Evolutionary conservation across 2,888 invertebrate genomes (phyloP), one percentile per base, ranked within the genome.

Genomic region (Eupithecia subfuscata): DNA sequence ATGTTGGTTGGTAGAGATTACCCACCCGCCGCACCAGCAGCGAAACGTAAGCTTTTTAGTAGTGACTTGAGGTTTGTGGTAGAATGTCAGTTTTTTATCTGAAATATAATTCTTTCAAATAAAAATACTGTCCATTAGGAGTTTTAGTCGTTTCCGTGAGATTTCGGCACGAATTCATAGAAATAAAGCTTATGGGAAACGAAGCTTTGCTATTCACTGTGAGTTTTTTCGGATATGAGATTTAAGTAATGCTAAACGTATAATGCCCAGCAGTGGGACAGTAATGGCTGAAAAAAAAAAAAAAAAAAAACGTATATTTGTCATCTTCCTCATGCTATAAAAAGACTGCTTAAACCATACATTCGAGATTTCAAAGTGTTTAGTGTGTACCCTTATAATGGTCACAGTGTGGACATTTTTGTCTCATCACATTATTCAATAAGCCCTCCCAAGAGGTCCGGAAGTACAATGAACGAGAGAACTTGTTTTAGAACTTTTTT

Each of bases 341-440:
- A 63, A 63, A 16, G 0, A 18, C 16, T 65, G 56, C 78, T 87
- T 84, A 88, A 79, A 84, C 82, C 75, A 81, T 81, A 80, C 80
- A 80, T 78, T 80, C 77, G 76, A 81, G 83, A 76, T 82, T 83
- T 82, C 85, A 30, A 88, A 86, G 85, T 84, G 86, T 87, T 89
- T 87, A 85, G 86, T 86, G 85, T 84, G 83, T 52, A 22, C 88
- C 88, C 89, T 89, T 89, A 88, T 89, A 85, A 87, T 84, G 81
- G 84, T 87, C 86, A 85, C 87, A 87, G 88, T 87, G 85, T 85
- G 86, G 87, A 88, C 88, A 86, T 89, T 89, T 56, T 89, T 85
- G 89, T 89, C 87, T 87, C 89, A 87, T 88, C 87, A 82, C 86
- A 88, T 89, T 86, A 88, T 85, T 89, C 87, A 87, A 85, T 86